A percentile compares a stretch with the other conserved stretches of the same genome.
Conservation (phyloP, 2,113 vertebrate genomes). For the Prietella phreatophila region DNA sequence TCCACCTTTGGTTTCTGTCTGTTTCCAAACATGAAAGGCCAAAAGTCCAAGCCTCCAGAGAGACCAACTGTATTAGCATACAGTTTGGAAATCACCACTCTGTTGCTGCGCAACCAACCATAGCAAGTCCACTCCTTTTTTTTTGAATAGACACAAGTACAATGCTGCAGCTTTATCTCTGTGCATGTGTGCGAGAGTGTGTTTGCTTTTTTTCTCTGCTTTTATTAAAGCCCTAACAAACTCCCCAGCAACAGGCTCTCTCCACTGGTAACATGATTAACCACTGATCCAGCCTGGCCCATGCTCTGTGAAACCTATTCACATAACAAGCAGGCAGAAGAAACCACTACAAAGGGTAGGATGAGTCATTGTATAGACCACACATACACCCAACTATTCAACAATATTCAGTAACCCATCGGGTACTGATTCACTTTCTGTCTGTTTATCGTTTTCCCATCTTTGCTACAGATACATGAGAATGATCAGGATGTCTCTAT, state of each 20-base stretch:
- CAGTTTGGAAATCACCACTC: conserved; percentile 56
- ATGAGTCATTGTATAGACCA: conserved; percentile 25
- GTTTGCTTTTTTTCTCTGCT: conserved; percentile 42
- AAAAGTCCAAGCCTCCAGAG: conserved; percentile 51
- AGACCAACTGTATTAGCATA: conserved; percentile 54
- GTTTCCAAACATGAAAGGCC: conserved; percentile 54
- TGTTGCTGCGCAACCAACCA: conserved; percentile 52
- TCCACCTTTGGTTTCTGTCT: conserved; percentile 58
- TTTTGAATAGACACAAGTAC: conserved; percentile 37
- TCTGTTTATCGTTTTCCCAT: neutral
- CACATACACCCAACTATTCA: conserved; percentile 1
- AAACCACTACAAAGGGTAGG: conserved; percentile 22
- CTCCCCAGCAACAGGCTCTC: conserved; percentile 40
- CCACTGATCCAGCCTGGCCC: conserved; percentile 1
- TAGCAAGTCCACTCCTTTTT: conserved; percentile 48
- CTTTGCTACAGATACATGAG: neutral
- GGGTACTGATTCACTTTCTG: neutral
- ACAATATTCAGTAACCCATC: conserved; percentile 1
- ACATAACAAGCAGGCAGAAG: conserved; percentile 17
- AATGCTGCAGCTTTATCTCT: conserved; percentile 46
- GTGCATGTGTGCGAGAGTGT: conserved; percentile 24
- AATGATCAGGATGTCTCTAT: neutral
- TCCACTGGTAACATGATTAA: conserved; percentile 40
- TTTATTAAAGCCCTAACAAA: conserved; percentile 35
- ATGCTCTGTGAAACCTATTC: conserved; percentile 29